A percentile compares a stretch with the other conserved stretches of the same genome.
Evolutionary conservation across 2,113 vertebrate species (phyloP).

Genomic region (Pungitius pungitius): DNA sequence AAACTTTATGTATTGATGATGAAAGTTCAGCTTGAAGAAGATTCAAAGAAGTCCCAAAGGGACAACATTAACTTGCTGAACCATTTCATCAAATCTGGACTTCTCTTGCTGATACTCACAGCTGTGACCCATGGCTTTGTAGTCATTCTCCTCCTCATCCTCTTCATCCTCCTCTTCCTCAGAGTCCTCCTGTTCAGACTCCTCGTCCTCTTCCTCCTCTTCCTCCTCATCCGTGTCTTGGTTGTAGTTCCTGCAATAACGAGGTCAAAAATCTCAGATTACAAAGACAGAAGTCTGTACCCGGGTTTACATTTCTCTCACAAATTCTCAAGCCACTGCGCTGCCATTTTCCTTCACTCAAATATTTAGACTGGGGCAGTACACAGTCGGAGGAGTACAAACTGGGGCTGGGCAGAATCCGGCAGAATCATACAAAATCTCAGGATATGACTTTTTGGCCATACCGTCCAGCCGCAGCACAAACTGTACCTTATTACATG

Average conservation of each 20-base stretch:
- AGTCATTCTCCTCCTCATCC: constrained; percentile 87
- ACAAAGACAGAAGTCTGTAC: not conserved
- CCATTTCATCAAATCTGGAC: not conserved
- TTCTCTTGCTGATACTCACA: constrained; percentile 79
- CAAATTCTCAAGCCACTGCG: not conserved
- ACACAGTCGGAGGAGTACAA: not conserved
- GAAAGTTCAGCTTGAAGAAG: not conserved
- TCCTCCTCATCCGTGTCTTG: constrained; percentile 90
- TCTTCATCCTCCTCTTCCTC: constrained; percentile 86
- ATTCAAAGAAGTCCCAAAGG: not conserved
- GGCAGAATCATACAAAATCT: too few species aligned
- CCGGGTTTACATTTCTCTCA: not conserved
- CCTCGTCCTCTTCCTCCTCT: constrained; percentile 82
- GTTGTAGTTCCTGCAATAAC: constrained; percentile 85
- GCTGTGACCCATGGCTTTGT: constrained; percentile 89
- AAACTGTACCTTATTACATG: too few species aligned
- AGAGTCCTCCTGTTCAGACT: constrained; percentile 83
- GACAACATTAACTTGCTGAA: not conserved
- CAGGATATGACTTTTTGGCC: too few species aligned
- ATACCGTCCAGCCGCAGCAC: too few species aligned
- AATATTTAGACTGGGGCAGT: not conserved
- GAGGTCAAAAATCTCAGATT: not conserved
- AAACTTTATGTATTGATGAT: not conserved
- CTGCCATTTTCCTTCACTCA: not conserved
- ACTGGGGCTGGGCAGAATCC: not conserved